Evolutionary conservation across 2,888 invertebrate species (phyloP), one percentile per base, ranked within the genome.

Genomic region (Rhagophthalmus giganteus): DNA sequence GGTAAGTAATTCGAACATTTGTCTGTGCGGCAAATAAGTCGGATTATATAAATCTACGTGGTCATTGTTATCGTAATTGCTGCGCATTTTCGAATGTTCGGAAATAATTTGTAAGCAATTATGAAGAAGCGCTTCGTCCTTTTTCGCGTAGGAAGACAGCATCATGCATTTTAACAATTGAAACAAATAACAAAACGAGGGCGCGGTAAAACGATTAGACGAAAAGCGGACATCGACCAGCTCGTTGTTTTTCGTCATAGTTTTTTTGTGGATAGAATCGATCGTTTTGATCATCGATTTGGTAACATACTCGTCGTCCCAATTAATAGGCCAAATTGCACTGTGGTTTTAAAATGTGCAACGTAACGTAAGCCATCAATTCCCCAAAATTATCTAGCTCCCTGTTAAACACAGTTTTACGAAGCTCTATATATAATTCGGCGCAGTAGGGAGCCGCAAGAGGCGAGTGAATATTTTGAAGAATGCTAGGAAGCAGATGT

Each of bases 131-230:
- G 77, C 75, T 42, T 78, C 80, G 65, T 81, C 81, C 53, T 75
- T 78, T 53, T 75, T 76, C 12, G 78, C 76, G 15, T 70, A 64
- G 39, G 71, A 68, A 0, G 77, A 75, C 5, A 78, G 63, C 30
- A 83, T 63, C 59, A 85, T 83, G 42, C 80, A 77, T 63, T 84
- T 84, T 2, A 95, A 72, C 61, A 94, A 80, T 8, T 89, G 87
- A 73, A 93, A 94, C 7, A 84, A 79, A 68, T 89, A 95, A 63
- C 88, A 87, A 76, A 94, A 92, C 0, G 87, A 86, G 1, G 92
- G 86, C 1, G 87, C 86, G 1, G 81, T 80, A 60, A 88, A 80
- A 62, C 77, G 72, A 59, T 69, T 71, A 55, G 64, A 46, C 2
- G 46, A 44, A 1, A 60, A 49, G 1, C 59, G 57, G 2, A 59